These are phyloP conservation scores for Murina feae DNA, from an alignment of 2,113 vertebrate species.

Conservation along the genomic window DNA sequence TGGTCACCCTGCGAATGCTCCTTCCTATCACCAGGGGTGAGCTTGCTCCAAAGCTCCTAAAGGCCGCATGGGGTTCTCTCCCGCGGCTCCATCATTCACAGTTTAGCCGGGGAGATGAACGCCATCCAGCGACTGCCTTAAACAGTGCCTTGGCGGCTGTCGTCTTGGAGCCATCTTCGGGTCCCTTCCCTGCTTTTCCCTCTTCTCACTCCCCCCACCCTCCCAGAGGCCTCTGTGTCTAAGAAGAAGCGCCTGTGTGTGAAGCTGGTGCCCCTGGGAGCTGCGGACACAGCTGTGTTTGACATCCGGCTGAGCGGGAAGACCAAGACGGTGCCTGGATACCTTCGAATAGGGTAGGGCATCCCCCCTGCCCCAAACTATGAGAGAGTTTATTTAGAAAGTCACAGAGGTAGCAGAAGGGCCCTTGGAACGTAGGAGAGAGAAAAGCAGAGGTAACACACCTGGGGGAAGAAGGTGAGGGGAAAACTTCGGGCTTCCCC, in stretches of 20 bases:
- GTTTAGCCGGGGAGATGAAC: not conserved
- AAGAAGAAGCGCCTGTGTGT: conserved; percentile 90
- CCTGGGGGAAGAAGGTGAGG: not conserved
- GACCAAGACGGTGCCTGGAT: conserved; percentile 87
- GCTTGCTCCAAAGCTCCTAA: not conserved
- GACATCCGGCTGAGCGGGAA: conserved; percentile 87
- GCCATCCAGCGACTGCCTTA: not conserved
- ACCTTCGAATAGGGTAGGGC: conserved; percentile 87
- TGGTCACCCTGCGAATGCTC: not conserved
- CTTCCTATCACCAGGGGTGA: not conserved
- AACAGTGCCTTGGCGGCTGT: not conserved
- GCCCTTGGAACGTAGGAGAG: not conserved
- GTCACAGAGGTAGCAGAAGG: not conserved
- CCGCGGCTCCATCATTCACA: not conserved
- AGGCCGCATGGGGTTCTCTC: not conserved
- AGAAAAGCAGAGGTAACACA: not conserved
- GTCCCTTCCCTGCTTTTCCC: not conserved
- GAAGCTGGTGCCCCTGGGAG: conserved; percentile 77
- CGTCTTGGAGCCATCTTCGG: not conserved
- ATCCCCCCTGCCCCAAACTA: not conserved
- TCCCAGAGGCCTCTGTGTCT: conserved; percentile 80
- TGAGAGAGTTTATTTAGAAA: not conserved
- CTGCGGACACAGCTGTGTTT: conserved; percentile 81
- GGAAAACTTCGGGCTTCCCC: not conserved
- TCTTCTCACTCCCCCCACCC: not conserved